A percentile compares a stretch with the other conserved stretches of the same genome.
Conservation (phyloP, 2,113 vertebrate genomes). For the Poecile atricapillus region DNA sequence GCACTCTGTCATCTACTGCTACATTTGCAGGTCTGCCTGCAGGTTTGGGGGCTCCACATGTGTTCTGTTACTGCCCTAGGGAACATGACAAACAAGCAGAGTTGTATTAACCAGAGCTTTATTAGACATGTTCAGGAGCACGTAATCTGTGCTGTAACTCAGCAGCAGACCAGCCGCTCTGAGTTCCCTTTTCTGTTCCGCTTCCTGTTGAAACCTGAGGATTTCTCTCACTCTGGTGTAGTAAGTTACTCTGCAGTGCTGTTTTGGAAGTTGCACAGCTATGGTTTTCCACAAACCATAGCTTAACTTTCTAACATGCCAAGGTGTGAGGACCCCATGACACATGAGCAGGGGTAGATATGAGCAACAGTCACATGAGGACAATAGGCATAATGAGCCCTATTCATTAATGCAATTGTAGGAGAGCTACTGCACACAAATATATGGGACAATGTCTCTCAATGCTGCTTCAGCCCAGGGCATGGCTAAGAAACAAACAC, state of each 20-base stretch:
- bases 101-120: not conserved
- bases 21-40: not conserved
- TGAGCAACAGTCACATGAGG: no score
- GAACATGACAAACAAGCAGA: not conserved
- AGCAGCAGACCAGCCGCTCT: not conserved
- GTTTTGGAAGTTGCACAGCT: not conserved
- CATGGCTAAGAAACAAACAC: not conserved
- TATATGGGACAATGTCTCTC: not conserved
- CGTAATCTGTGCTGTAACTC: not conserved
- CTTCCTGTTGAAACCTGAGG: not conserved
- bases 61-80: not conserved
- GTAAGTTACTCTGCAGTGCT: not conserved
- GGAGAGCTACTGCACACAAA: not conserved
- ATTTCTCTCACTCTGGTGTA: not conserved
- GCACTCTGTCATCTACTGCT: not conserved
- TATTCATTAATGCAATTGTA: not conserved
- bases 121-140: not conserved
- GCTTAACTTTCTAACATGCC: not conserved
- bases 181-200: not conserved
- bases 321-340: not conserved
- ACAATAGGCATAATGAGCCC: rapidly evolving
- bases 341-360: not conserved
- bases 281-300: not conserved
- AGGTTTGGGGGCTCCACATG: not conserved
- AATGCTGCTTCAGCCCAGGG: not conserved